Evolutionary conservation across 92 coral and sea anemone genomes (phyloP).

Genomic region (Porites rus): DNA sequence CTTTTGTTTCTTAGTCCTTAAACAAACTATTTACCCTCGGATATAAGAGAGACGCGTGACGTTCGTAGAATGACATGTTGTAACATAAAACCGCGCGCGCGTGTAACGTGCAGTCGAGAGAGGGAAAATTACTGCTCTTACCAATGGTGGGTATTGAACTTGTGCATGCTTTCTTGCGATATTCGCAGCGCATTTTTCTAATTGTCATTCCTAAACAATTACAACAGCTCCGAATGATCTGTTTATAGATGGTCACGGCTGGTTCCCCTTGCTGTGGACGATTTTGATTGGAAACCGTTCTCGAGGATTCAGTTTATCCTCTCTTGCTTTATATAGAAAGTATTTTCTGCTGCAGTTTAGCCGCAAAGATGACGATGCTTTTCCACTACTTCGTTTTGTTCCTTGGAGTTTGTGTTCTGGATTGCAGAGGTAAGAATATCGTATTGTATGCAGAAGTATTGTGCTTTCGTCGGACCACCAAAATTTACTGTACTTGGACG

Average conservation of each 20-base stretch:
- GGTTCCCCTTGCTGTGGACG: background rate
- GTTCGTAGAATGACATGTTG: background rate
- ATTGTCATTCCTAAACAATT: constrained; percentile 1
- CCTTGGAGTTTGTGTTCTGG: constrained; percentile 17
- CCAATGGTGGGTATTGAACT: background rate
- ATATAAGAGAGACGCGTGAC: background rate
- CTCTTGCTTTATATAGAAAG: background rate
- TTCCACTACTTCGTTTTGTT: constrained; percentile 7
- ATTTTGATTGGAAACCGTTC: background rate
- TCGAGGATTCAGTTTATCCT: background rate
- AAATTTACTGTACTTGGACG: background rate
- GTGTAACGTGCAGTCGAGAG: no score
- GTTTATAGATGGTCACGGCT: background rate
- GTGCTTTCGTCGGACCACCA: background rate
- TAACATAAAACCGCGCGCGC: background rate
- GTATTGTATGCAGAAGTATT: background rate
- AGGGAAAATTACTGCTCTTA: no score
- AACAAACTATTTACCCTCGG: background rate
- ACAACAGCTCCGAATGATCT: constrained; percentile 3
- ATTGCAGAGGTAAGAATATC: constrained; percentile 25
- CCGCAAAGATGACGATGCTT: constrained; percentile 11
- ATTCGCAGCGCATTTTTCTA: constrained; percentile 1
- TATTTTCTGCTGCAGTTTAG: background rate
- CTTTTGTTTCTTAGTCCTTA: background rate
- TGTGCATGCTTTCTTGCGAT: background rate